These are phyloP conservation scores for Trichonephila inaurata DNA, from an alignment of 1,140 invertebrate species.

Conservation along the genomic window DNA sequence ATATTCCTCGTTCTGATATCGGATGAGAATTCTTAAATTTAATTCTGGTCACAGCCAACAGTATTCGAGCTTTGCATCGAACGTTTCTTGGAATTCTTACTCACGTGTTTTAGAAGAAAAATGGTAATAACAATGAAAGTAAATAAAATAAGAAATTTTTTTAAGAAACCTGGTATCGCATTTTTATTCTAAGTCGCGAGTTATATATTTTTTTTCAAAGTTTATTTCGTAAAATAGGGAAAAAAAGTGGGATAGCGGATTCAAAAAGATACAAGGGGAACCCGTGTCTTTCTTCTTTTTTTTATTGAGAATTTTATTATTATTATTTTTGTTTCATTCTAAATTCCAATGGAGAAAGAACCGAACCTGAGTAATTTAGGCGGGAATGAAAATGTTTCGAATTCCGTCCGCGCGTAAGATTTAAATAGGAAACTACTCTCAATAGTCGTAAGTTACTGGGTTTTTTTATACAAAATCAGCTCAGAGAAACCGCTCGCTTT, in stretches of 20 bases:
- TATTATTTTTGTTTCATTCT: constrained; percentile 6
- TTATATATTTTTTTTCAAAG: not conserved
- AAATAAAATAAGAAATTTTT: constrained; percentile 24
- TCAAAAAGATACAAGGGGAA: constrained; percentile 26
- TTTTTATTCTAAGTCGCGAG: constrained; percentile 51
- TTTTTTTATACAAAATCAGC: constrained; percentile 60
- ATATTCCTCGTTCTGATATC: not conserved
- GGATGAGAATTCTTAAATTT: constrained; percentile 38
- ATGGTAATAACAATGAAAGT: constrained; percentile 37
- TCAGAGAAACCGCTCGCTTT: not conserved
- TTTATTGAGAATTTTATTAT: not conserved
- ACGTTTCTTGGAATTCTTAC: constrained; percentile 41
- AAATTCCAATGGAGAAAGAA: constrained; percentile 28
- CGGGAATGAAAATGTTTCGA: constrained; percentile 57
- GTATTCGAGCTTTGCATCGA: constrained; percentile 28
- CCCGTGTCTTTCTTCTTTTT: not conserved
- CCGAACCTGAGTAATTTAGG: constrained; percentile 63
- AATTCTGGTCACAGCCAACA: constrained; percentile 43
- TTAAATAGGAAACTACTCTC: constrained; percentile 65
- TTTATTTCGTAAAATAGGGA: constrained; percentile 46
- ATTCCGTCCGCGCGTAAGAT: constrained; percentile 55
- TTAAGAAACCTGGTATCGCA: constrained; percentile 43
- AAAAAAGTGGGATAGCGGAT: not conserved
- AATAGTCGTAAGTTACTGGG: constrained; percentile 42
- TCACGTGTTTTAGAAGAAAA: constrained; percentile 52